Evolutionary conservation across 2,888 invertebrate genomes (phyloP), one percentile per base, ranked within the genome.

Genomic region (Amaurobius ferox): DNA sequence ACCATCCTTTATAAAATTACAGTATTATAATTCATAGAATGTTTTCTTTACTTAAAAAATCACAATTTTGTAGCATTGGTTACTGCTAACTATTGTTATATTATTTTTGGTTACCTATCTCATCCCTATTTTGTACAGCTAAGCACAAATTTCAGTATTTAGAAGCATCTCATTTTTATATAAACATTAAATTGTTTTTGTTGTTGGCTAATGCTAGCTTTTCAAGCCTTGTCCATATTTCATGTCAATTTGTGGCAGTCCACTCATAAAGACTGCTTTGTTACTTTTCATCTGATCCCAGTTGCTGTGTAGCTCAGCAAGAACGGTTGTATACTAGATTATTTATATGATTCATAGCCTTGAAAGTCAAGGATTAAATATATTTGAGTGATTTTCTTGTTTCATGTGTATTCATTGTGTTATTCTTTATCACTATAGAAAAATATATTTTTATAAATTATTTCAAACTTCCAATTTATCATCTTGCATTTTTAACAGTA

Each of bases 101-200:
- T n/a, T n/a, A n/a, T n/a, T n/a, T 77, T 68, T 79, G 79, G 79
- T 71, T 78, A 71, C 71, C 64, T 79, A 62, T 64, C 79, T 79
- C 71, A 71, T 71, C 79, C 71, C 71, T 79, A 19, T 62, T 64
- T n/a, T 71, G 68, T 78, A 70, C 73, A 73, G 73, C 40, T 66
- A 74, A 70, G 81, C 81, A 81, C 81, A 81, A 81, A 81, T 71
- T 78, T 78, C 72, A 85, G 85, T 85, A 85, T 85, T 85, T 85
- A 85, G 85, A 85, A 78, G 72, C 78, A 70, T 67, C 83, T 85
- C 85, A 85, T 77, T 85, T 85, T 85, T 85, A 85, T 85, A 77
- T 76, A 81, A 73, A 80, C 40, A 32, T 29, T 79, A 30, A 79
- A 71, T 30, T 44, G 79, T 72, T 71, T 72, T 79, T 79, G 62